phyloP scores from a whole-genome alignment of 2,888 invertebrate species.

The Phlogophora meticulosa region DNA sequence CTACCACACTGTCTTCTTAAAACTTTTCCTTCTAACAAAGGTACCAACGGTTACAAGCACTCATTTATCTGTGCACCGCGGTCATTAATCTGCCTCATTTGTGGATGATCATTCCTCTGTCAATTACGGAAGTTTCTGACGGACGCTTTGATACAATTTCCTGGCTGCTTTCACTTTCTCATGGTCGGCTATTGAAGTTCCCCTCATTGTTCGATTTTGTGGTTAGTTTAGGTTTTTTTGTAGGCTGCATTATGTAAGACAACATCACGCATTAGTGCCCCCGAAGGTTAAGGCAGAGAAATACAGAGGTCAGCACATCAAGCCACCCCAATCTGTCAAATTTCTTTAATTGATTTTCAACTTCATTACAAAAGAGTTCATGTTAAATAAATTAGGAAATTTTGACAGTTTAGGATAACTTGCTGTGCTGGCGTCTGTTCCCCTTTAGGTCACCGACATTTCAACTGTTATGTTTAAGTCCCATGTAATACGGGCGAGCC shows the following conservation, averaged over 20 bases:
- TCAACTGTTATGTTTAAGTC: no score
- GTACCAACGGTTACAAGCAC: conserved; percentile 2
- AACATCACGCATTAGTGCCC: no score
- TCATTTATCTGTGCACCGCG: conserved; percentile 53
- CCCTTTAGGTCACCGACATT: no score
- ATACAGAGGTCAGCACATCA: no score
- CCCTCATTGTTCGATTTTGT: conserved; percentile 28
- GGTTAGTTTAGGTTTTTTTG: conserved; percentile 32
- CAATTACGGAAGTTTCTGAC: conserved; percentile 41
- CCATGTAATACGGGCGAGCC: no score
- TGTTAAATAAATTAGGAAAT: no score
- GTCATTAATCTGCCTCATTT: conserved; percentile 62
- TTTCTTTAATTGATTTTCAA: no score
- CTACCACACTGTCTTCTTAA: not conserved
- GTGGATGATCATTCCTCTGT: conserved; percentile 40
- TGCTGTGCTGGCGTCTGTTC: no score
- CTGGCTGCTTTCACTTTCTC: conserved; percentile 28
- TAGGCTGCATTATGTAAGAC: not conserved
- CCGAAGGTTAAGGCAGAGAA: no score
- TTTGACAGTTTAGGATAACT: no score
- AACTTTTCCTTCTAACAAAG: conserved; percentile 15
- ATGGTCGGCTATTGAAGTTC: conserved; percentile 6
- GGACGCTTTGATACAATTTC: conserved; percentile 35
- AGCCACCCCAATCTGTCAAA: no score
- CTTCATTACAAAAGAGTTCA: no score